Base-by-base conservation (phyloP, 92 coral and sea anemone species). In the Epizoanthus scotinus region DNA sequence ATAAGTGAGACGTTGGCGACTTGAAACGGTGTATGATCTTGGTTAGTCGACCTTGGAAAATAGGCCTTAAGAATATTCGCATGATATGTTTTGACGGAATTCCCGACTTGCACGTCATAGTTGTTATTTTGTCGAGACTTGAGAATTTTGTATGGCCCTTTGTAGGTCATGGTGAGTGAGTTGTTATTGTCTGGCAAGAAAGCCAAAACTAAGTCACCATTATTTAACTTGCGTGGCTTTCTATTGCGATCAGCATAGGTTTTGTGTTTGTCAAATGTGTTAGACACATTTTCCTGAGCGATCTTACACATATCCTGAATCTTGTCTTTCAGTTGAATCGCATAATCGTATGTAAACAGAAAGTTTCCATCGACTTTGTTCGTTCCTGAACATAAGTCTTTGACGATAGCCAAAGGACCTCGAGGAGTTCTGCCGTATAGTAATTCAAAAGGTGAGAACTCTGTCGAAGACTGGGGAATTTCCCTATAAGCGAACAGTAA, bases 401-500 rank as follows among this genome's bases (percentile, higher is more conserved):
- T 60, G 65, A 60, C 65, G 2, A 60, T 60, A 26, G 65, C 65
- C 22, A 60, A 6, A 60, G 25, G 65, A 10, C 65, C 65, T 60
- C 65, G 4, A 26, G 65, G 65, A 10, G 4, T 12, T 19, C 65
- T 0, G 1, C 65, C 65, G 19, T 60, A 60, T 26, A 60, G 2
- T 6, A 60, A 0, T 6, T 60, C 2, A 6, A 60, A 60, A 1
- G 65, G 65, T 0, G 65, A 60, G 19, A 60, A 60, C 7, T 26
- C 65, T 10, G 65, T 60, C 2, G 65, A 0, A 6, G 68, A n/a
- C 19, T 29, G 60, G 2, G 13, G 78, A 9, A 83, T 84, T 49
- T 78, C 82, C 50, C 87, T 63, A 55, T 73, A 89, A 12, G 92
- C 89, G 56, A 89, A 77, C 52, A 89, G 44, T 47, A 85, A 64